phyloP scores from a whole-genome alignment of 2,888 invertebrate genomes.

The Deilephila elpenor region DNA sequence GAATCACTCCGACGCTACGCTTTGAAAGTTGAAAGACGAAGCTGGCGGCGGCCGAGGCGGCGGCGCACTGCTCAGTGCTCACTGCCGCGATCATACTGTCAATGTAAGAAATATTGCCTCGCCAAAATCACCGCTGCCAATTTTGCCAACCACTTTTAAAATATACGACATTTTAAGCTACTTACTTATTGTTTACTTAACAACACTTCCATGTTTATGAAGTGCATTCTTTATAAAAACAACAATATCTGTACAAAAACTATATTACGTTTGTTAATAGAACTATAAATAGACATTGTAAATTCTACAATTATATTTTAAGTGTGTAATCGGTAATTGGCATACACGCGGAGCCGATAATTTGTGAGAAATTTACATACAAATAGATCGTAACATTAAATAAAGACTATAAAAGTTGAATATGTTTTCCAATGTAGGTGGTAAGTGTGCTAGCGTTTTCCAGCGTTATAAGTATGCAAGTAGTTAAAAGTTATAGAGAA shows the following conservation, averaged over 20 bases:
- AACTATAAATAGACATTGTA: not conserved
- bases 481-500: no score
- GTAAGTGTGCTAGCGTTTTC: no score
- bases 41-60: slow-evolving; percentile 55
- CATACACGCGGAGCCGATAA: not conserved
- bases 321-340: not conserved
- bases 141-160: slow-evolving; percentile 46
- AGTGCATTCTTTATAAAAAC: no score
- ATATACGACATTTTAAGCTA: not conserved
- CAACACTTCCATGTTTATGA: not conserved
- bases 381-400: no score
- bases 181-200: not conserved
- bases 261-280: no score
- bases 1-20: slow-evolving; percentile 69
- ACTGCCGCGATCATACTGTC: slow-evolving; percentile 67
- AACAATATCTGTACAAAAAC: no score
- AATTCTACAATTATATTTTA: not conserved
- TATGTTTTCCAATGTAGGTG: no score
- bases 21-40: slow-evolving; percentile 73
- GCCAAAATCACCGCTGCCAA: slow-evolving; percentile 51
- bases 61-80: slow-evolving; percentile 46
- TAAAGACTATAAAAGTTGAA: no score
- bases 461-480: no score
- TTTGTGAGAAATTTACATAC: no score
- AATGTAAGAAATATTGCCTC: slow-evolving; percentile 78